Base-by-base conservation (phyloP, 2,888 invertebrate genomes). In the Galeopsomyia nigrocyanea region DNA sequence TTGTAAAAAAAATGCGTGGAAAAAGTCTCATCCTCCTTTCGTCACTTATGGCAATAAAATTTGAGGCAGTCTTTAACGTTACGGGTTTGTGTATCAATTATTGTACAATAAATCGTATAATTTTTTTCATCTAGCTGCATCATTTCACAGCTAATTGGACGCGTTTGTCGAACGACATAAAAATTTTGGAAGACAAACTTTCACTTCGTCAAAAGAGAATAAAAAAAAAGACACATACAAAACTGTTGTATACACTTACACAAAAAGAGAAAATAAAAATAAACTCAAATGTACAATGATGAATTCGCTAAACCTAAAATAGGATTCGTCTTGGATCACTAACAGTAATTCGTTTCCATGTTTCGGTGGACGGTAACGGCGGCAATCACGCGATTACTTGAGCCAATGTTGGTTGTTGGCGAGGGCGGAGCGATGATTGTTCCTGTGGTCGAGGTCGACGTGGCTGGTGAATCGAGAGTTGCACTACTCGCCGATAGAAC, bases 301-400 rank as follows among this genome's bases (percentile, higher is more conserved):
- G 13, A 39, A 39, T 3, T 39, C 7, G 13, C 13, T 39, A 39
- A 39, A 39, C 3, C 58, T n/a, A n/a, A 58, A 31, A 31, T 22
- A 39, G 16, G 39, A 39, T 39, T 39, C 39, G 39, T 39, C 39
- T 3, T 26, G 39, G 13, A 51, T 51, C 51, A n/a, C 39, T 66
- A 84, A 73, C 84, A 85, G 76, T 90, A 91, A 76, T 91, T 91
- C 46, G 94, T 93, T 84, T 96, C 96, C 94, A 95, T 95, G 83
- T 93, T 91, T 80, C 93, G 90, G 85, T 96, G 96, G 70, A 96
- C 96, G 66, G 95, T 95, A 39, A 96, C 96, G n/a, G 95, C 94
- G 60, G 94, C 95, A 80, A 95, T 88, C 75, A 96, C 91, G 84
- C 89, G 90, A 84, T 91, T 91, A 53, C 88, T 87, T 1, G 86